Conservation (phyloP, 2,113 vertebrate species). For the Caracal caracal region DNA sequence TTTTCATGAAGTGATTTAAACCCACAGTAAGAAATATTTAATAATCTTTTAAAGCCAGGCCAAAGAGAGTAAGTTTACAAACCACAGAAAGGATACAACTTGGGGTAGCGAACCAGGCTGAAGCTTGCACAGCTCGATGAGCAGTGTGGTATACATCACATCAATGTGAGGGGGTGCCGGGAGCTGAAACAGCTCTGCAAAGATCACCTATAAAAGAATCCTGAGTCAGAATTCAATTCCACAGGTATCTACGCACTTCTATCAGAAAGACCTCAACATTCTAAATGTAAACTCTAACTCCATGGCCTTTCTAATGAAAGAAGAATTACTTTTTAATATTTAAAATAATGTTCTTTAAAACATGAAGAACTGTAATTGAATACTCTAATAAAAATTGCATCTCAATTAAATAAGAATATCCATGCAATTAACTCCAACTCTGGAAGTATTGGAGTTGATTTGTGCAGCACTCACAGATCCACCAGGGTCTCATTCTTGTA, state of each 20-base stretch:
- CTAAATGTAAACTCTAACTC: background rate
- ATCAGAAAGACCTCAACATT: background rate
- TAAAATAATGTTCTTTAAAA: constrained; percentile 16
- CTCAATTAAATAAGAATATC: background rate
- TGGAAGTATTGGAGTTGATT: background rate
- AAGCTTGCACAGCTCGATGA: constrained; percentile 99
- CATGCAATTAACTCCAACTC: background rate
- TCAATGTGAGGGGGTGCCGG: constrained; percentile 94
- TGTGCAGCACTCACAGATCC: background rate
- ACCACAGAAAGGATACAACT: constrained; percentile 94
- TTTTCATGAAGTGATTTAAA: background rate
- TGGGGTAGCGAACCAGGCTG: constrained; percentile 98
- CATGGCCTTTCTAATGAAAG: background rate
- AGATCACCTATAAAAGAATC: constrained; percentile 91
- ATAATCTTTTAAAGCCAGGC: background rate
- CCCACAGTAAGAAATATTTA: background rate
- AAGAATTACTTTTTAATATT: constrained; percentile 16
- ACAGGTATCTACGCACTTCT: background rate
- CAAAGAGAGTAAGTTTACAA: background rate
- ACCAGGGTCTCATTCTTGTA: background rate
- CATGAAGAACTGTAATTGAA: background rate
- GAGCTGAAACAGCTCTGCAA: constrained; percentile 96
- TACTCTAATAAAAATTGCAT: background rate
- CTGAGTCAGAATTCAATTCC: background rate
- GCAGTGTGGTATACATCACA: constrained; percentile 96